Base-by-base conservation (phyloP, 2,888 invertebrate genomes). In the Rotaria magnacalcarata region DNA sequence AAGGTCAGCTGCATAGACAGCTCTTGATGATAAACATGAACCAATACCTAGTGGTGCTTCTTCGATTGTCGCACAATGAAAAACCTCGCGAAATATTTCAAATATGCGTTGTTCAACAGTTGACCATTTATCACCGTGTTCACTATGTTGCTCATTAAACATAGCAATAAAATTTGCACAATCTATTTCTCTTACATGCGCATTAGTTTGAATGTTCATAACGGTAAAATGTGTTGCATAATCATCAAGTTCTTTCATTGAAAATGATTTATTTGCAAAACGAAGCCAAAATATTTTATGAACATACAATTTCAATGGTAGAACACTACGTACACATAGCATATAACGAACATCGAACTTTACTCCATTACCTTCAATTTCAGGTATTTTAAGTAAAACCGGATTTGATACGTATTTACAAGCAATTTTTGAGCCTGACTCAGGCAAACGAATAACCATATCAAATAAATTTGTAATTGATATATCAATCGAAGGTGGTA, bases 271-370 rank as follows among this genome's bases (percentile, higher is more conserved):
- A 89, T 96, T 96, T 4, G 96, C 94, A 91, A 96, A 96, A 87
- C 96, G 93, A 60, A 96, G 92, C 91, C 95, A 96, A 91, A 96
- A 96, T 24, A 90, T 90, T 87, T 90, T 89, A 88, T 92, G 92
- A 14, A 91, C 89, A 88, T 89, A 91, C 2, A 92, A 88, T 89
- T 94, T 92, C 74, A 96, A 92, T 0, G 96, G 96, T 88, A 93
- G 92, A 0, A 94, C 93, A 85, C 93, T 94, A 90, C 94, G 94
- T 85, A 97, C 90, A 85, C 96, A 90, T 52, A 97, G 92, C 34
- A 96, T 94, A 92, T 95, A 96, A 86, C 96, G 93, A 24, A 97
- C 92, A 92, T 97, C 96, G 92, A 96, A 96, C 91, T 97, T 97
- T 0, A 96, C 67, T 6, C 24, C 80, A 5, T 90, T 90, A 88